Percentiles rank a stretch among this genome's conserved stretches.
Evolutionary conservation across 2,888 invertebrate genomes (phyloP).

Genomic region (Trypoxylon attenuatum): DNA sequence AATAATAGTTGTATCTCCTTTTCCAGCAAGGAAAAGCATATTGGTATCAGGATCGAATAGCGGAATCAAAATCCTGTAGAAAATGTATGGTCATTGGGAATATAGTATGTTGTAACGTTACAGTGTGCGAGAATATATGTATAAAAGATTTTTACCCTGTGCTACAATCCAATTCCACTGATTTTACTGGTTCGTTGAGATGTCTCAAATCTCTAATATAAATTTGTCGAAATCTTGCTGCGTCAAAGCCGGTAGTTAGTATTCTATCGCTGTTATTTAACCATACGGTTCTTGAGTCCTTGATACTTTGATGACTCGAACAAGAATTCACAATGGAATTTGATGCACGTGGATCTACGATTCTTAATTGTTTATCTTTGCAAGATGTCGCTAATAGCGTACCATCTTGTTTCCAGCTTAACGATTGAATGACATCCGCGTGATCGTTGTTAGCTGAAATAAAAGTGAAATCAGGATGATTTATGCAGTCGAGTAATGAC

Average conservation of each 20-base stretch:
- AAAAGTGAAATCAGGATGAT: too few relatives aligned
- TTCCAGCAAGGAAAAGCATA: conserved; percentile 96
- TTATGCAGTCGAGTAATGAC: too few relatives aligned
- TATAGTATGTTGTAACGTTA: background rate
- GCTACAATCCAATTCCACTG: conserved; percentile 88
- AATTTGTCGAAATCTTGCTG: conserved; percentile 90
- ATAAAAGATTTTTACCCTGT: conserved; percentile 79
- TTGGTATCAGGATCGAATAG: conserved; percentile 94
- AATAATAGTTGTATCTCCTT: conserved; percentile 93
- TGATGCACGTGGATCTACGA: conserved; percentile 85
- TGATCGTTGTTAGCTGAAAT: conserved; percentile 82
- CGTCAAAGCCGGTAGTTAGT: conserved; percentile 93
- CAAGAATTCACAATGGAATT: conserved; percentile 77
- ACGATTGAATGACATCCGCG: conserved; percentile 90
- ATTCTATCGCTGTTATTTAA: conserved; percentile 89
- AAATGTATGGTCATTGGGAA: too few relatives aligned
- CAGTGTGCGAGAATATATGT: background rate
- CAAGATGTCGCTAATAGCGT: conserved; percentile 88
- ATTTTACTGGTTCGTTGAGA: conserved; percentile 85
- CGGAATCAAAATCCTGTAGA: conserved; percentile 88
- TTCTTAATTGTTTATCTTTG: conserved; percentile 92
- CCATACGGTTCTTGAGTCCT: conserved; percentile 94
- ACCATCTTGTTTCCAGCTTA: conserved; percentile 94
- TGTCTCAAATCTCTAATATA: conserved; percentile 92
- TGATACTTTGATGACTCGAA: conserved; percentile 91